Percentiles rank a stretch among this genome's conserved stretches.
phyloP scores from a whole-genome alignment of 2,888 invertebrate species.

The Ligdia adustata region DNA sequence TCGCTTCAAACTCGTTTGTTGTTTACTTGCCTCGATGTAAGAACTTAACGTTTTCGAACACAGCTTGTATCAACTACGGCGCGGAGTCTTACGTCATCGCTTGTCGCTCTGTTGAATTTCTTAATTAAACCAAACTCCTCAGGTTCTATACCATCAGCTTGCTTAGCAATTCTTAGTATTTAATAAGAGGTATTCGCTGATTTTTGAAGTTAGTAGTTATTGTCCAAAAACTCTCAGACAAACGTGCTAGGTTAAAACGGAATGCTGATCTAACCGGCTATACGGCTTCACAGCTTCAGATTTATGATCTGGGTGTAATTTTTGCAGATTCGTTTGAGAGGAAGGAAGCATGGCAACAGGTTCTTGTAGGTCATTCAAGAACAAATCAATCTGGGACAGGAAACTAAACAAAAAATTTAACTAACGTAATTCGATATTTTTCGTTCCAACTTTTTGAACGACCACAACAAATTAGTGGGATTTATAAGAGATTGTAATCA shows the following conservation, averaged over 20 bases:
- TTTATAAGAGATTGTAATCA: slow-evolving; percentile 41
- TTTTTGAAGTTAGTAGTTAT: slow-evolving; percentile 9
- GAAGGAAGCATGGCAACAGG: slow-evolving; percentile 47
- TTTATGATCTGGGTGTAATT: slow-evolving; percentile 34
- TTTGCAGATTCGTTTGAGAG: slow-evolving; percentile 45
- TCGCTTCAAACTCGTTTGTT: slow-evolving; percentile 79
- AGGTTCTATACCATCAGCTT: neutral
- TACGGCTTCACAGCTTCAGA: slow-evolving; percentile 21
- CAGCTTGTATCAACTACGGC: slow-evolving; percentile 57
- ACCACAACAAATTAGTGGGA: slow-evolving; percentile 37
- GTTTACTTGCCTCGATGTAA: slow-evolving; percentile 74
- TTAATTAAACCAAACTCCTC: slow-evolving; percentile 24
- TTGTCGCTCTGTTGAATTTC: slow-evolving; percentile 41
- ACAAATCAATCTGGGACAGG: slow-evolving; percentile 54
- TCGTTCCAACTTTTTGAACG: slow-evolving; percentile 39
- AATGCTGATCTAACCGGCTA: slow-evolving; percentile 34
- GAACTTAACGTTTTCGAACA: slow-evolving; percentile 68
- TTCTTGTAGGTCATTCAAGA: slow-evolving; percentile 43
- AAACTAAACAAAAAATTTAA: slow-evolving; percentile 37
- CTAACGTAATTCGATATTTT: slow-evolving; percentile 32
- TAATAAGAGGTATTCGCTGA: neutral
- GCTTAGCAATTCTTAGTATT: neutral
- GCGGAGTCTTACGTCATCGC: slow-evolving; percentile 66
- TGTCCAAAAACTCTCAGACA: slow-evolving; percentile 18
- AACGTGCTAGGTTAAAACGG: slow-evolving; percentile 8